phyloP scores from a whole-genome alignment of 2,888 invertebrate species.

The Sphecodes monilicornis region DNA sequence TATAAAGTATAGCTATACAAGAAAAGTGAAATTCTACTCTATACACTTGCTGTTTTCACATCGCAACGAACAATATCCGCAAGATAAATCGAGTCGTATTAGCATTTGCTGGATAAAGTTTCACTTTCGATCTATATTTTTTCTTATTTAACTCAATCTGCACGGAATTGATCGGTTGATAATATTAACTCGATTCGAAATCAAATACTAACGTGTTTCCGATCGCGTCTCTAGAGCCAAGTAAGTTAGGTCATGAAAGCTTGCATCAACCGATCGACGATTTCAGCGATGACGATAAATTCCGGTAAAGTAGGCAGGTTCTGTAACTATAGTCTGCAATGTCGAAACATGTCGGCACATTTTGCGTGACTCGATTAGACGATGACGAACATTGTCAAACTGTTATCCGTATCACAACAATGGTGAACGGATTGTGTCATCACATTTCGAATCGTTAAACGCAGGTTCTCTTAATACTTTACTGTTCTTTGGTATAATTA shows the following conservation, averaged over 20 bases:
- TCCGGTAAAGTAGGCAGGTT: slow-evolving; percentile 52
- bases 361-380: slow-evolving; percentile 69
- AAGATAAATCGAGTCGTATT: neutral
- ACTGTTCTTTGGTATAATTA: neutral
- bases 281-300: slow-evolving; percentile 59
- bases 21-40: slow-evolving; percentile 15
- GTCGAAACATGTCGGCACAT: slow-evolving; percentile 58
- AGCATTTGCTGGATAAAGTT: neutral
- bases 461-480: no score
- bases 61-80: neutral
- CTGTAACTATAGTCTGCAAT: slow-evolving; percentile 45
- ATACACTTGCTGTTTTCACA: neutral
- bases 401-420: slow-evolving; percentile 16
- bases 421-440: neutral
- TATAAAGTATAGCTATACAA: neutral
- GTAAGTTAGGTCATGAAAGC: slow-evolving; percentile 48
- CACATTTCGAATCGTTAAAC: neutral
- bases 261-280: slow-evolving; percentile 63
- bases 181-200: neutral
- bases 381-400: slow-evolving; percentile 41
- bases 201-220: neutral
- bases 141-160: neutral
- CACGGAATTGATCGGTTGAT: neutral
- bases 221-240: slow-evolving; percentile 4
- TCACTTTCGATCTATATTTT: neutral